Evolutionary conservation across 2,888 invertebrate species (phyloP).

Genomic region (Agrilus mali): DNA sequence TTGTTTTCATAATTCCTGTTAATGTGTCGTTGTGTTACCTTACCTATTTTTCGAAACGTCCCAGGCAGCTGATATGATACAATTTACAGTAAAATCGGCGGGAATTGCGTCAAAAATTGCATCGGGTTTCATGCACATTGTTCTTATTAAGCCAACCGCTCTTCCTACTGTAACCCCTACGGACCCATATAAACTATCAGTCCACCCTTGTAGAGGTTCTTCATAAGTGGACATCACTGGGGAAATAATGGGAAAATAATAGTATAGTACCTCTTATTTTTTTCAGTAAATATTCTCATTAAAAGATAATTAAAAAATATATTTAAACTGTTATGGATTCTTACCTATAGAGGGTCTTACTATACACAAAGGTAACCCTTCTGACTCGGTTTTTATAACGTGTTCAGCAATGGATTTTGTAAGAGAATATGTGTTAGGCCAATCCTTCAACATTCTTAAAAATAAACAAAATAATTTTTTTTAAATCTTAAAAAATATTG

Average conservation of each 20-base stretch:
- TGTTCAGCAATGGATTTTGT: constrained; percentile 61
- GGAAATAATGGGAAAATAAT: no score
- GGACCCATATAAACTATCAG: constrained; percentile 55
- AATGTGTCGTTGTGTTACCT: not conserved
- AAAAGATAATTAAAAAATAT: no score
- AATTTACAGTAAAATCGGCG: constrained; percentile 69
- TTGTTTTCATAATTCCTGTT: no score
- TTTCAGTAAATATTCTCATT: no score
- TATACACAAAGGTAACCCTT: no score
- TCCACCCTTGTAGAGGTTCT: constrained; percentile 43
- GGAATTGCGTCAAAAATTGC: constrained; percentile 51
- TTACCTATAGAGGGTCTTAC: no score
- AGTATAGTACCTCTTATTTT: no score
- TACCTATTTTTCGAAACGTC: constrained; percentile 35
- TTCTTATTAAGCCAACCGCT: constrained; percentile 44
- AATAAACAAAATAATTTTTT: not conserved
- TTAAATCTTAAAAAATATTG: no score
- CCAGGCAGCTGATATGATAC: constrained; percentile 64
- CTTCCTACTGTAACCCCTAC: constrained; percentile 39
- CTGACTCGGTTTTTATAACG: no score
- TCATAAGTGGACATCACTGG: constrained; percentile 27
- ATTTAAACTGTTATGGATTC: no score
- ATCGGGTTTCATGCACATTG: constrained; percentile 38
- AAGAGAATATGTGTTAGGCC: constrained; percentile 63
- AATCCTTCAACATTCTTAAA: constrained; percentile 15